These are phyloP conservation scores for Eumacrocentrus americanus DNA, from an alignment of 2,888 invertebrate genomes.

Conservation along the genomic window DNA sequence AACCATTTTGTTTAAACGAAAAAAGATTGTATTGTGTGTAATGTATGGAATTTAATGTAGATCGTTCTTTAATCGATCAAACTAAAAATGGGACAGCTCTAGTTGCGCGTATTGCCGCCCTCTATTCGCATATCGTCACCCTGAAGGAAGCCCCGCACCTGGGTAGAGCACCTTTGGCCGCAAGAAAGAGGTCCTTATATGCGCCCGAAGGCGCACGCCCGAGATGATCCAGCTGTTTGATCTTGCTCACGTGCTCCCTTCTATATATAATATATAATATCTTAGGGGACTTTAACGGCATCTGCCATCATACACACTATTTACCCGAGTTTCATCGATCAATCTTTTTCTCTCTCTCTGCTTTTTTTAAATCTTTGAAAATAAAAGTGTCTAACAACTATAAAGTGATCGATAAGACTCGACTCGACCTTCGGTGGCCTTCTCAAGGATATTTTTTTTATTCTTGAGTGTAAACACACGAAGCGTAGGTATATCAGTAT, in stretches of 20 bases:
- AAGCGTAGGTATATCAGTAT: slow-evolving; percentile 26
- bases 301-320: slow-evolving; percentile 47
- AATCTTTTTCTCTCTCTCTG: slow-evolving; percentile 1
- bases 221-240: slow-evolving; percentile 62
- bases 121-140: slow-evolving; percentile 23
- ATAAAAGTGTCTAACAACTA: no score
- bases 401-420: slow-evolving; percentile 2
- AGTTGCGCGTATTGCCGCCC: background rate
- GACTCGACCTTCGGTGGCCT: slow-evolving; percentile 29
- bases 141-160: slow-evolving; percentile 32
- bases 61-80: background rate
- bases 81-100: no score
- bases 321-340: slow-evolving; percentile 35
- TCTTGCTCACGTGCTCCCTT: slow-evolving; percentile 55
- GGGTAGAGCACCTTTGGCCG: slow-evolving; percentile 36
- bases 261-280: background rate
- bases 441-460: slow-evolving; percentile 41
- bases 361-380: background rate
- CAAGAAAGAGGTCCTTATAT: slow-evolving; percentile 54
- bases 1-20: background rate
- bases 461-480: slow-evolving; percentile 37
- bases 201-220: slow-evolving; percentile 48
- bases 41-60: no score
- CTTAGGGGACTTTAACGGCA: slow-evolving; percentile 38
- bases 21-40: no score